Percentiles rank a stretch among this genome's conserved stretches.
phyloP scores from a whole-genome alignment of 1,140 invertebrate genomes.

The Drosophila baimaii region DNA sequence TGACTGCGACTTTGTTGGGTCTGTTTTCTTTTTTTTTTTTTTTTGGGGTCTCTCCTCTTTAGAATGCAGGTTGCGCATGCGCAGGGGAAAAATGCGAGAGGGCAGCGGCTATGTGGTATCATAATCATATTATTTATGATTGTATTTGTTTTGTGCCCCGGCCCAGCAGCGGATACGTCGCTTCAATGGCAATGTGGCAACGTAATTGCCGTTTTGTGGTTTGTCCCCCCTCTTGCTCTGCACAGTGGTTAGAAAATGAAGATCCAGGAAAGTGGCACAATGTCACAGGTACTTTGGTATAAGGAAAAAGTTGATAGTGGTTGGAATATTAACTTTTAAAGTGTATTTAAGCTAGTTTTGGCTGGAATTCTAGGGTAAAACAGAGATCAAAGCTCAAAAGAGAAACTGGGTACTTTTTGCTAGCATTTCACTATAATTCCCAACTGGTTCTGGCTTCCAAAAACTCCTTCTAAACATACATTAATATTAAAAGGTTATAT shows the following conservation, averaged over 20 bases:
- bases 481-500: no score
- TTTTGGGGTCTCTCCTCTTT: slow-evolving; percentile 42
- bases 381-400: no score
- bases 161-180: slow-evolving; percentile 16
- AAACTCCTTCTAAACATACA: no score
- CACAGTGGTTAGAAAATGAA: slow-evolving; percentile 2
- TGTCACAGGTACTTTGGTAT: no score
- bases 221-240: slow-evolving; percentile 16
- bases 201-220: slow-evolving; percentile 57
- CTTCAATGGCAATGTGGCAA: slow-evolving; percentile 46
- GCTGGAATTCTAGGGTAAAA: no score
- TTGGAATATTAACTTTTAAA: no score
- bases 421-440: no score
- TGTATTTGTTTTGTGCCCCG: slow-evolving; percentile 68
- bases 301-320: no score
- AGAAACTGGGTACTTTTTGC: no score
- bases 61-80: slow-evolving; percentile 60
- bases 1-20: slow-evolving; percentile 34
- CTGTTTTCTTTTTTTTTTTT: slow-evolving; percentile 9
- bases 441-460: no score
- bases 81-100: no score
- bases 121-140: slow-evolving; percentile 82
- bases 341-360: no score
- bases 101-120: slow-evolving; percentile 56
- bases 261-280: neutral